These are phyloP conservation scores for Dichetophora obliterata DNA, from an alignment of 2,888 invertebrate species.

Conservation along the genomic window DNA sequence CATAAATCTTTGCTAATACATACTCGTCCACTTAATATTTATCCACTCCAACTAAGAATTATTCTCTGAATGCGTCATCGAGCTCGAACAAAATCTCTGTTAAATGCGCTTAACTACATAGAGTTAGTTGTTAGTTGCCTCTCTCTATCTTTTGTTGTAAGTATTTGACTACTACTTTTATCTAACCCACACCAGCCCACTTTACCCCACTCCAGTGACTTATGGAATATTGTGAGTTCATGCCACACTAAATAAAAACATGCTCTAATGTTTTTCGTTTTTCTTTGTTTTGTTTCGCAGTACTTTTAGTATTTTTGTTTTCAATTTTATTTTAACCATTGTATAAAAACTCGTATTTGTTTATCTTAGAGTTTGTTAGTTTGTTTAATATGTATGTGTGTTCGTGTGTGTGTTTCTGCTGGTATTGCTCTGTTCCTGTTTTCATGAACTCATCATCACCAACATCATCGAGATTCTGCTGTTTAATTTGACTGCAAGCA, in stretches of 20 bases:
- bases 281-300: neutral
- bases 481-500: slow-evolving; percentile 16
- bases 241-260: neutral
- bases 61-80: neutral
- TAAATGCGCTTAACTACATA: slow-evolving; percentile 20
- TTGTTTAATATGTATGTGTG: neutral
- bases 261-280: neutral
- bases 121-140: neutral
- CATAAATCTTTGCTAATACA: too few species aligned
- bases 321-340: neutral
- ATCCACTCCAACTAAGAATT: neutral
- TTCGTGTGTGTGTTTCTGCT: neutral
- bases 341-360: neutral
- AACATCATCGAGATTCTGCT: neutral
- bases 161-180: neutral
- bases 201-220: neutral
- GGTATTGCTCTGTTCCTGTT: neutral
- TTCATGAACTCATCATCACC: slow-evolving; percentile 21
- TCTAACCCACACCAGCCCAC: neutral
- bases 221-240: slow-evolving; percentile 7
- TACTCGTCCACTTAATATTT: too few species aligned
- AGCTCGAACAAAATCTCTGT: neutral
- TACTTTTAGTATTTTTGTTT: neutral
- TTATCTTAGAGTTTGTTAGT: neutral
- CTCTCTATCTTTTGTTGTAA: neutral